Evolutionary conservation across 2,888 invertebrate genomes (phyloP), one percentile per base, ranked within the genome.

Genomic region (Acanthosepion esculentum): DNA sequence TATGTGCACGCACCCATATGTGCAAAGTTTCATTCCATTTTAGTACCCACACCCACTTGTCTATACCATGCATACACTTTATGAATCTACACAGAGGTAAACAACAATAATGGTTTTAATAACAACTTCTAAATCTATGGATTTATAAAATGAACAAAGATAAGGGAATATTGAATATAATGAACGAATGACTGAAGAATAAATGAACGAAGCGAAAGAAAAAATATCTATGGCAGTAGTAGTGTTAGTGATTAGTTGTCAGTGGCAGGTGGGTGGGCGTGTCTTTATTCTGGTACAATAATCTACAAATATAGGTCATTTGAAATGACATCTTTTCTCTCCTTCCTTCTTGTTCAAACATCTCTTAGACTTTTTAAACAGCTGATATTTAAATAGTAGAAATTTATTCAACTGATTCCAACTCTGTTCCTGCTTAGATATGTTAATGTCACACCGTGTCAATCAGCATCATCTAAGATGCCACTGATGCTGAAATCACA

Each of bases 291-390:
- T 18, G 78, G n/a, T 78, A n/a, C n/a, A 78, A 59, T 20, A 78
- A 78, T 78, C n/a, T 78, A 78, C 78, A 33, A 33, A 78, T 78
- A 78, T 78, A 78, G 78, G 78, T 78, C 78, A 78, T 78, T 78
- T 78, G 78, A 78, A 78, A 78, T 5, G 78, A 78, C 78, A 78
- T 78, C 78, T 5, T n/a, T 78, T 78, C 78, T 78, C 78, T 5
- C 78, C 78, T 78, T 29, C n/a, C 78, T 10, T 29, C 29, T 78
- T 26, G 29, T 10, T 78, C 33, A 33, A 78, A n/a, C 33, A n/a
- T 78, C 78, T 78, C 78, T 33, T n/a, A 33, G n/a, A 78, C 78
- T 23, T 78, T 78, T 4, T 33, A 78, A 78, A 78, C 78, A 78
- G 78, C 78, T 78, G 78, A 5, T 78, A 33, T 33, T 33, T 78